Percentiles rank a stretch among this genome's conserved stretches.
Evolutionary conservation across 2,888 invertebrate species (phyloP).

Genomic region (Gisinianus flammeolus): DNA sequence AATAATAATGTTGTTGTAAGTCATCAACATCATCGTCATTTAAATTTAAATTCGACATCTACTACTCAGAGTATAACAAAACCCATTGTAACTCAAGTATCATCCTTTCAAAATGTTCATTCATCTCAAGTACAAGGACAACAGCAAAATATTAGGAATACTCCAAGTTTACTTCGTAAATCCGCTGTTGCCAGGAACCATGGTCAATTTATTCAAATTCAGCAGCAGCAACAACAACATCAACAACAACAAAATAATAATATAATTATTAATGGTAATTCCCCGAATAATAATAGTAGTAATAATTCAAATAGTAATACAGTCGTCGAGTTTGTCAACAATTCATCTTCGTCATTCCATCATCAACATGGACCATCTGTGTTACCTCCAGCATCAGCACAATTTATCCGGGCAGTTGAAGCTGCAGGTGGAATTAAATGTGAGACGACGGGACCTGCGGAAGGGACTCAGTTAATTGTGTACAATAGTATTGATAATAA

Average conservation of each 20-base stretch:
- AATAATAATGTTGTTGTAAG: background rate
- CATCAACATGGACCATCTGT: background rate
- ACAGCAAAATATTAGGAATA: background rate
- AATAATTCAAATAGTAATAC: background rate
- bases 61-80: conserved; percentile 39
- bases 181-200: background rate
- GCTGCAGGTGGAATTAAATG: conserved; percentile 9
- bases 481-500: conserved; percentile 24
- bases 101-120: conserved; percentile 17
- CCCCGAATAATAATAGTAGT: background rate
- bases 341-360: background rate
- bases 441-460: conserved; percentile 1
- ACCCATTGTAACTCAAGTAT: conserved; percentile 4
- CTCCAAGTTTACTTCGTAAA: background rate
- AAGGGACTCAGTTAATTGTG: conserved; percentile 20
- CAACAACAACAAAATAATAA: background rate
- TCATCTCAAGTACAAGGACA: conserved; percentile 12
- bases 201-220: conserved; percentile 1
- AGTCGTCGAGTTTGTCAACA: background rate
- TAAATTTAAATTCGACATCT: conserved; percentile 11
- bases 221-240: background rate
- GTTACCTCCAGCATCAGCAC: conserved; percentile 13
- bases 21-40: background rate
- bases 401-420: conserved; percentile 28
- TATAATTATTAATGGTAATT: background rate